phyloP scores from a whole-genome alignment of 2,888 invertebrate species.

The Linnaemya tessellans region DNA sequence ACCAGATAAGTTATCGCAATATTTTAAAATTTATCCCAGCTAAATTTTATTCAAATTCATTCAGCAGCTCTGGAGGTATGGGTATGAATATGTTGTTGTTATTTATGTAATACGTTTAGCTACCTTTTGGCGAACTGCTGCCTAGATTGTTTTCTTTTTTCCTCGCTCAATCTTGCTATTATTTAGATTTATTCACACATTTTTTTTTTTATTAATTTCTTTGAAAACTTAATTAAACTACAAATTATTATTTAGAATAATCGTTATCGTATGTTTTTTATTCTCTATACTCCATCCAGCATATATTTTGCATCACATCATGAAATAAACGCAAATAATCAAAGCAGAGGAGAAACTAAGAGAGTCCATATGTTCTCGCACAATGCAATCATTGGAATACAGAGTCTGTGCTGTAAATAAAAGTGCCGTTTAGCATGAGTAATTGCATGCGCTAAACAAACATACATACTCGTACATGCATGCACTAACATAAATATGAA shows the following conservation, averaged over 20 bases:
- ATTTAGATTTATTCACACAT: not conserved
- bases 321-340: constrained; percentile 19
- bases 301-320: constrained; percentile 7
- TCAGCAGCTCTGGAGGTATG: no score
- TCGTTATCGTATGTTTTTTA: constrained; percentile 39
- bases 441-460: not conserved
- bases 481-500: no score
- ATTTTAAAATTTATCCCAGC: no score
- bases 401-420: not conserved
- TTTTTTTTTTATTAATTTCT: constrained; percentile 10
- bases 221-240: not conserved
- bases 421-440: not conserved
- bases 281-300: not conserved
- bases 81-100: no score
- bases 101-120: no score
- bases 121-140: not conserved
- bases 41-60: no score
- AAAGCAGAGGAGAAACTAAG: constrained; percentile 1
- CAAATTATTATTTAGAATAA: constrained; percentile 21
- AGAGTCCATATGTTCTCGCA: not conserved
- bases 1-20: no score
- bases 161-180: not conserved
- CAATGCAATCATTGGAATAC: not conserved
- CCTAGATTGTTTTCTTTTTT: not conserved
- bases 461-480: no score